Evolutionary conservation across 1,140 invertebrate species (phyloP).

Genomic region (Diorhabda elongata): DNA sequence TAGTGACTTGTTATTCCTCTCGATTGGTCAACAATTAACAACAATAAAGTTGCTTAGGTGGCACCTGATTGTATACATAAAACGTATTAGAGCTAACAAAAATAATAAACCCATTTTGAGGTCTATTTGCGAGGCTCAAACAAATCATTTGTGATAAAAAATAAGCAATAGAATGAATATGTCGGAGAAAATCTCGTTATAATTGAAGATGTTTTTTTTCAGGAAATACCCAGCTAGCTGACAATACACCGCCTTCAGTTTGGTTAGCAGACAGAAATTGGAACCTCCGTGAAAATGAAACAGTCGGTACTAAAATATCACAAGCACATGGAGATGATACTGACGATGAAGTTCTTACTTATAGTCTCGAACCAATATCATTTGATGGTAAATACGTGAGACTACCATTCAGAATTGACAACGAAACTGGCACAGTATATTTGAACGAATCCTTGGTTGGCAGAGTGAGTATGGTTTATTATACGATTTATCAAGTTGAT

Average conservation of each 20-base stretch:
- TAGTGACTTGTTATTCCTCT: too few species aligned
- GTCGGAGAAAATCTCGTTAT: too few species aligned
- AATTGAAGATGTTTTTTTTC: slow-evolving; percentile 1
- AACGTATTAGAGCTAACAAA: too few species aligned
- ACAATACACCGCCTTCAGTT: slow-evolving; percentile 45
- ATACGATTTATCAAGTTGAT: too few species aligned
- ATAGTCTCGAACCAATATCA: slow-evolving; percentile 56
- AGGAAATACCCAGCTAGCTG: slow-evolving; percentile 22
- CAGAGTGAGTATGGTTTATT: slow-evolving; percentile 52
- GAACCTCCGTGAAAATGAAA: slow-evolving; percentile 61
- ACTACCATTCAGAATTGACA: slow-evolving; percentile 66
- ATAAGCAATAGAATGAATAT: too few species aligned
- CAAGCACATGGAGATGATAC: slow-evolving; percentile 50
- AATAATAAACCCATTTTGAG: too few species aligned
- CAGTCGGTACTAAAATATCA: slow-evolving; percentile 60
- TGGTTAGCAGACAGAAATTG: slow-evolving; percentile 62
- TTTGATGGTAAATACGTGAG: slow-evolving; percentile 38
- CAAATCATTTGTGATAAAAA: too few species aligned
- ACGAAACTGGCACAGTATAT: slow-evolving; percentile 62
- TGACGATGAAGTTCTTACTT: slow-evolving; percentile 59
- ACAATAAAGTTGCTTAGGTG: too few species aligned
- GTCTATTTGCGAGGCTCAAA: too few species aligned
- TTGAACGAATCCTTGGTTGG: slow-evolving; percentile 65
- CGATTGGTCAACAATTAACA: too few species aligned
- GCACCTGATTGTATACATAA: too few species aligned